These are phyloP conservation scores for Limenitis camilla DNA, from an alignment of 2,888 invertebrate genomes.

Conservation along the genomic window DNA sequence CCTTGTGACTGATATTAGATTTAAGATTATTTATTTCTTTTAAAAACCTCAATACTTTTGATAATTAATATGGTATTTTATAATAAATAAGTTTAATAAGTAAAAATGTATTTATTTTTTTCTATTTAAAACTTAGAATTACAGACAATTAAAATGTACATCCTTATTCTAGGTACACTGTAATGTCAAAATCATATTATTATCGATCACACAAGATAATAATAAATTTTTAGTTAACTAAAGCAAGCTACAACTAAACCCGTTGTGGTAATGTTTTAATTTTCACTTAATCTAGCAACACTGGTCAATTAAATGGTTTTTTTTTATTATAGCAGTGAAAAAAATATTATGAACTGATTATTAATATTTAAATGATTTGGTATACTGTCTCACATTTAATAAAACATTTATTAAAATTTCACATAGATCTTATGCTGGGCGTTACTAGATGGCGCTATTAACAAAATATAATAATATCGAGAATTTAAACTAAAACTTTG, in stretches of 20 bases:
- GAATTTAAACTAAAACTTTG: not conserved
- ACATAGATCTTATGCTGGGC: no score
- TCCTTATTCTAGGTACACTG: constrained; percentile 68
- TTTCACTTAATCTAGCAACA: no score
- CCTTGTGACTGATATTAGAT: no score
- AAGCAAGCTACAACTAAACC: constrained; percentile 24
- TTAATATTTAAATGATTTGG: no score
- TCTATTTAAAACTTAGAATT: constrained; percentile 65
- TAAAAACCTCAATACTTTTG: no score
- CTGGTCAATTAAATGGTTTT: no score
- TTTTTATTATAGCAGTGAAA: no score
- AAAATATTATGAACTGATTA: no score
- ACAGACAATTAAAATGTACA: constrained; percentile 71
- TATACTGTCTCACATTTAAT: no score
- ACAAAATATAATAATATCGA: not conserved
- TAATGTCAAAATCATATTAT: constrained; percentile 68
- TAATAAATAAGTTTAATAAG: constrained; percentile 19
- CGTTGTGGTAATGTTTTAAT: not conserved
- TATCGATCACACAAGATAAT: constrained; percentile 52
- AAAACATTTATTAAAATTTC: no score
- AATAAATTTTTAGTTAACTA: constrained; percentile 37
- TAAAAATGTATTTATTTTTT: constrained; percentile 55
- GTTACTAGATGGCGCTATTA: constrained; percentile 1
- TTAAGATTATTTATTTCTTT: not conserved
- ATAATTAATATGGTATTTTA: no score